These are phyloP conservation scores for Macrophya annulata DNA, from an alignment of 2,888 invertebrate genomes.

Conservation along the genomic window DNA sequence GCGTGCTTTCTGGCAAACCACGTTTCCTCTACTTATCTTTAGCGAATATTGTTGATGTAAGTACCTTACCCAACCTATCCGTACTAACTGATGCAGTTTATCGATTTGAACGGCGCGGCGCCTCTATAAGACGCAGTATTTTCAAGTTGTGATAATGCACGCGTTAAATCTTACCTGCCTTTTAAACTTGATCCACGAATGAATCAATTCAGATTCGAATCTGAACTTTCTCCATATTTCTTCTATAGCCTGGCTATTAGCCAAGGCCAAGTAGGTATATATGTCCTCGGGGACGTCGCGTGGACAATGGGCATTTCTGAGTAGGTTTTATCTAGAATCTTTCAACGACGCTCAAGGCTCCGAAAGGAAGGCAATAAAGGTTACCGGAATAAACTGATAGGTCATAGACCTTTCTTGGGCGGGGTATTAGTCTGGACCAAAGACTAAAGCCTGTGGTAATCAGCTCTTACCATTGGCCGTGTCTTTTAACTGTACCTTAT, in stretches of 20 bases:
- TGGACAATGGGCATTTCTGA: constrained; percentile 52
- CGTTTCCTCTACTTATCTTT: constrained; percentile 11
- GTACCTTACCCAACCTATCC: constrained; percentile 1
- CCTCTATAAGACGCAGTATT: constrained; percentile 3
- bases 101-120: constrained; percentile 24
- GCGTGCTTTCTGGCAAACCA: constrained; percentile 43
- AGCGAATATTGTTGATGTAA: constrained; percentile 7
- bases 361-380: constrained; percentile 58
- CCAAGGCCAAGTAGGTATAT: constrained; percentile 35
- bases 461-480: constrained; percentile 50
- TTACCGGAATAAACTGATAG: constrained; percentile 57
- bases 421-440: constrained; percentile 45
- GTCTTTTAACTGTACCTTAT: constrained; percentile 53
- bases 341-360: constrained; percentile 51
- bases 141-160: constrained; percentile 12
- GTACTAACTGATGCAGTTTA: constrained; percentile 5
- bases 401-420: constrained; percentile 45
- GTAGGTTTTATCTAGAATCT: constrained; percentile 52
- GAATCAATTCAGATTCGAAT: constrained; percentile 49
- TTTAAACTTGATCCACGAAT: constrained; percentile 36
- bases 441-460: constrained; percentile 52
- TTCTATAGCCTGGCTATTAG: constrained; percentile 46
- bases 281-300: constrained; percentile 45
- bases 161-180: constrained; percentile 37
- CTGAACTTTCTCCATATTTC: constrained; percentile 49